Evolutionary conservation across 2,888 invertebrate genomes (phyloP), one percentile per base, ranked within the genome.

Genomic region (Eupithecia dodoneata): DNA sequence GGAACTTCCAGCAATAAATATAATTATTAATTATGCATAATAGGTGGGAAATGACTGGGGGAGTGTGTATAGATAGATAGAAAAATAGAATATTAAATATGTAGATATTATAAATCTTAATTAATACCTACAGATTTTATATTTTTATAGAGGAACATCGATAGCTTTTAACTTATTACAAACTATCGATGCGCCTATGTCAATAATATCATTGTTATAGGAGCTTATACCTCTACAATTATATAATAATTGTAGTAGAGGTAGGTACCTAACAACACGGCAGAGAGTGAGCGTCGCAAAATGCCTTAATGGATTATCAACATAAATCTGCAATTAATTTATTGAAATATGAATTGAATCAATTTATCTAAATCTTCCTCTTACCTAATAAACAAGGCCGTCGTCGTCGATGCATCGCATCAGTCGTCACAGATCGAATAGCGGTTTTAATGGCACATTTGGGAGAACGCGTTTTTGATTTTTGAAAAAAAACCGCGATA

Each of bases 381-480:
- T 63, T 59, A n/a, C 18, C 10, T 59, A 59, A 59, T 59, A 59
- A 59, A 10, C 63, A 63, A 63, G 63, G 63, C 30, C 63, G 7
- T 18, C 10, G 12, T 52, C 44, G 13, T 15, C 41, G 42, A 59
- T 30, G 12, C 52, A 45, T 66, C 13, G 55, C 52, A 41, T 55
- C 13, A 66, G 7, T 52, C 41, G 65, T 73, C 63, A 71, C 18
- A 45, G 10, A 67, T 49, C 42, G 44, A 18, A 30, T 18, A 74
- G 71, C 49, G 30, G 41, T 71, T 65, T 49, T 65, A 47, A 15
- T n/a, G n/a, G 65, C 45, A 45, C 15, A 72, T 72, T 72, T 52
- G 45, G 71, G 10, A 44, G 79, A 76, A 85, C 83, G 84, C 82
- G 88, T 88, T 88, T 86, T 77, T 81, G 79, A 78, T 84, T 83